phyloP scores from a whole-genome alignment of 1,140 invertebrate genomes.

The Papilio helenus region DNA sequence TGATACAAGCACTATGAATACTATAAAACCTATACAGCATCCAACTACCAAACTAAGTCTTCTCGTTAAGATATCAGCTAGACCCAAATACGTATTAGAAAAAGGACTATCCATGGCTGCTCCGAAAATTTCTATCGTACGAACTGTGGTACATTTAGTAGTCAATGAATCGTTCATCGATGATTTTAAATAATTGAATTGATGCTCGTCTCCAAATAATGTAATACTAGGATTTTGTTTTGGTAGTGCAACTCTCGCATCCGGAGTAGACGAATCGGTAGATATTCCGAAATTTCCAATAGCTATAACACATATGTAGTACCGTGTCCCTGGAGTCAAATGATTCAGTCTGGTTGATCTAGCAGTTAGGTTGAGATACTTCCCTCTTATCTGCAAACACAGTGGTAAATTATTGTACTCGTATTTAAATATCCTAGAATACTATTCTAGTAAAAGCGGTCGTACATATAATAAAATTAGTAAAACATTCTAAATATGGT shows the following conservation, averaged over 20 bases:
- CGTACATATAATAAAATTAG: no score
- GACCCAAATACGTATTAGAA: slow-evolving; percentile 86
- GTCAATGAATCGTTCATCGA: slow-evolving; percentile 89
- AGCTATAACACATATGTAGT: slow-evolving; percentile 93
- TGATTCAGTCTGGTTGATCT: slow-evolving; percentile 89
- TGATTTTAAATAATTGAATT: slow-evolving; percentile 83
- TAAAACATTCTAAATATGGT: no score
- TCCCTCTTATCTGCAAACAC: slow-evolving; percentile 86
- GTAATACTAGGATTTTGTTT: slow-evolving; percentile 78
- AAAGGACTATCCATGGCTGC: slow-evolving; percentile 85
- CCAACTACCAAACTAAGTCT: slow-evolving; percentile 92
- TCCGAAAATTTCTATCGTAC: slow-evolving; percentile 88
- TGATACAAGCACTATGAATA: slow-evolving; percentile 92
- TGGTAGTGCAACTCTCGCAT: slow-evolving; percentile 80
- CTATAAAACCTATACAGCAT: slow-evolving; percentile 92
- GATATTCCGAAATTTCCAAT: slow-evolving; percentile 87
- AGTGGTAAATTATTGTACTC: slow-evolving; percentile 34
- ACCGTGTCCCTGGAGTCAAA: slow-evolving; percentile 89
- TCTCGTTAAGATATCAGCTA: slow-evolving; percentile 88
- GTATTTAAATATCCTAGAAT: slow-evolving; percentile 4
- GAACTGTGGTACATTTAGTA: slow-evolving; percentile 89
- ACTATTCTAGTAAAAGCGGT: no score
- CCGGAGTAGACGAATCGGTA: slow-evolving; percentile 66
- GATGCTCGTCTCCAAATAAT: slow-evolving; percentile 80
- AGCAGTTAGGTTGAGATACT: slow-evolving; percentile 86